Percentiles rank a stretch among this genome's conserved stretches.
Evolutionary conservation across 1,140 invertebrate genomes (phyloP).

Genomic region (Ceratina australensis): DNA sequence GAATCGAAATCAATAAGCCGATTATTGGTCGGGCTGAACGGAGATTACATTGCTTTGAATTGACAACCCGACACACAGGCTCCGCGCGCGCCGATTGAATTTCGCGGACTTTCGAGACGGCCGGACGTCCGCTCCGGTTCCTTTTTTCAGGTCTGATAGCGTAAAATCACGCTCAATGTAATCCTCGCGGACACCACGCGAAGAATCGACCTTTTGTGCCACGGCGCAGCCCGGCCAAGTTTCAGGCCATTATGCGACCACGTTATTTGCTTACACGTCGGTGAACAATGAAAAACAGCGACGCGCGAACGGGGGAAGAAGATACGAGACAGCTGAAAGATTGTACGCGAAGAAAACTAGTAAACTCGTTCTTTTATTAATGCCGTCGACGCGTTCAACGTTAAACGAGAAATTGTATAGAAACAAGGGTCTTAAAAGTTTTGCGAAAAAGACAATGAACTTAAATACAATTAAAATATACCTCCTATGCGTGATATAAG

Average conservation of each 20-base stretch:
- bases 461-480: too few relatives aligned
- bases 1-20: conserved; percentile 75
- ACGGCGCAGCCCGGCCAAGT: conserved; percentile 3
- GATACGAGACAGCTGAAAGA: background rate
- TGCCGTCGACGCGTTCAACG: background rate
- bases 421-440: background rate
- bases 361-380: background rate
- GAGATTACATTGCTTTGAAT: conserved; percentile 74
- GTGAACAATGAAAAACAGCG: conserved; percentile 12
- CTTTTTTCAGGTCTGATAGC: conserved; percentile 56
- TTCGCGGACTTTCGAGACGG: conserved; percentile 61
- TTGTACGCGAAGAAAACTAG: background rate
- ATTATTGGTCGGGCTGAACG: conserved; percentile 69
- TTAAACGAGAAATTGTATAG: background rate
- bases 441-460: too few relatives aligned
- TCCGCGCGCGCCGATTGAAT: conserved; percentile 62
- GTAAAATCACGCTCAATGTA: conserved; percentile 42
- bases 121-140: conserved; percentile 70
- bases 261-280: conserved; percentile 26
- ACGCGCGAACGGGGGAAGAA: background rate
- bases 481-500: too few relatives aligned
- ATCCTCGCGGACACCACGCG: conserved; percentile 34
- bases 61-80: conserved; percentile 64
- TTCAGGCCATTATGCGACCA: conserved; percentile 15
- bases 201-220: conserved; percentile 39